These are phyloP conservation scores for Pocillopora grandis DNA, from an alignment of 92 coral and sea anemone species.

Conservation along the genomic window DNA sequence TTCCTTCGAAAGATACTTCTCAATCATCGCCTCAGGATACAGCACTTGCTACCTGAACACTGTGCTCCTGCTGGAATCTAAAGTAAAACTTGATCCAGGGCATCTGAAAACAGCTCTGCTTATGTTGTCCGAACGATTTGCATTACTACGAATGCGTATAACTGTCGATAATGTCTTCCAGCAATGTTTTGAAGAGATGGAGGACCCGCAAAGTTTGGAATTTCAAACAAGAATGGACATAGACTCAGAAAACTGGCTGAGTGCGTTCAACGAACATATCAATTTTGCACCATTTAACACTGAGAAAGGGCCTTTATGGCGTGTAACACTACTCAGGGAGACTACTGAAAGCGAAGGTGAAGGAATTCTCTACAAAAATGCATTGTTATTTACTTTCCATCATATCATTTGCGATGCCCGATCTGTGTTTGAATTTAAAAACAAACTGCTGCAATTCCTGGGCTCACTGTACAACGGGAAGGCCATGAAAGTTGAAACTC, in stretches of 20 bases:
- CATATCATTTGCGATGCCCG: conserved; percentile 4
- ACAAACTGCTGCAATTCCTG: not conserved
- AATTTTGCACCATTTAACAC: conserved; percentile 20
- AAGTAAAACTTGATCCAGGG: conserved; percentile 8
- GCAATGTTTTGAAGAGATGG: conserved; percentile 38
- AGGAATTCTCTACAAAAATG: conserved; percentile 20
- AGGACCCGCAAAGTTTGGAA: not conserved
- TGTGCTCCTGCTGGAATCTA: conserved; percentile 32
- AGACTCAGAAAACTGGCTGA: conserved; percentile 21
- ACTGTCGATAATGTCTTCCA: not conserved
- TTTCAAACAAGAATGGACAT: conserved; percentile 4
- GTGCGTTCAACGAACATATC: conserved; percentile 16
- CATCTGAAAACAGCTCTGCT: conserved; percentile 22
- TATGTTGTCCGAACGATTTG: conserved; percentile 22
- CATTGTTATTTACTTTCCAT: conserved; percentile 8
- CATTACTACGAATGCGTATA: conserved; percentile 46
- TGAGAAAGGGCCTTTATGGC: conserved; percentile 39
- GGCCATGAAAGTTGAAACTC: conserved; percentile 19
- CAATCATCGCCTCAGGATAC: not conserved
- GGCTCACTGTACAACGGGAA: conserved; percentile 5
- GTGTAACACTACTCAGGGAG: conserved; percentile 33
- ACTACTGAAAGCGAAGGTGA: not conserved
- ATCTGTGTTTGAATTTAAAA: not conserved
- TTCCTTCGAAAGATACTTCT: not conserved
- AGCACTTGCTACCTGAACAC: not conserved